Evolutionary conservation across 2,113 vertebrate species (phyloP), one percentile per base, ranked within the genome.

Genomic region (Catharus bicknelli): DNA sequence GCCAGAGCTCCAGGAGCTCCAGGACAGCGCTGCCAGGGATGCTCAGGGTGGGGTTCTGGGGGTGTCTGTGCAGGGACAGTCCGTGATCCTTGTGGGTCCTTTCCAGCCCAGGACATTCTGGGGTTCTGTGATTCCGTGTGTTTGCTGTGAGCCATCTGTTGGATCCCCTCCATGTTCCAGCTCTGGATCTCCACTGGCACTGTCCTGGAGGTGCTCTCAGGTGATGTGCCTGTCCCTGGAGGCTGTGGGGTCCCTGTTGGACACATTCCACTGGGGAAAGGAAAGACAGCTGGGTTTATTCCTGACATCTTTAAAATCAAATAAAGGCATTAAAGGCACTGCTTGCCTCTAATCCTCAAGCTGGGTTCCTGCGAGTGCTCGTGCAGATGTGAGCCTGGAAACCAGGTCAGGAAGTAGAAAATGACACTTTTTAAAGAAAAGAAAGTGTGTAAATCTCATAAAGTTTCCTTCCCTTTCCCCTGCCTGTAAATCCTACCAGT

Each of bases 381-480:
- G 0, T 79, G 86, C 58, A 64, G 62, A 78, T 42, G 18, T 30
- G 51, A 90, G 74, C 18, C 77, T 91, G 66, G 68, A 93, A 96
- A 92, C 20, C 59, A 92, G 88, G 78, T 86, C 88, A 95, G 74
- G 73, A 88, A 81, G 72, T 22, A 76, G 42, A 80, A 92, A 86
- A 68, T 40, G 2, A 58, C 67, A 88, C 80, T 87, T 92, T 69
- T 43, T 48, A 55, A 73, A 86, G 67, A 30, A 47, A 64, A 73
- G 75, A 72, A 64, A 59, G 19, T 20, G 20, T 55, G 17, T 70
- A 86, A 80, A 74, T 93, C 43, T 83, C 14, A 14, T 22, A 27
- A 59, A 36, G 66, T 84, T 86, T 63, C 61, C 38, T 94, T 81
- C 47, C 32, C 10, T 36, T 72, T 5, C 11, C 53, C 43, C 34